Evolutionary conservation across 2,888 invertebrate genomes (phyloP), one percentile per base, ranked within the genome.

Genomic region (Dryocosmus kuriphilus): DNA sequence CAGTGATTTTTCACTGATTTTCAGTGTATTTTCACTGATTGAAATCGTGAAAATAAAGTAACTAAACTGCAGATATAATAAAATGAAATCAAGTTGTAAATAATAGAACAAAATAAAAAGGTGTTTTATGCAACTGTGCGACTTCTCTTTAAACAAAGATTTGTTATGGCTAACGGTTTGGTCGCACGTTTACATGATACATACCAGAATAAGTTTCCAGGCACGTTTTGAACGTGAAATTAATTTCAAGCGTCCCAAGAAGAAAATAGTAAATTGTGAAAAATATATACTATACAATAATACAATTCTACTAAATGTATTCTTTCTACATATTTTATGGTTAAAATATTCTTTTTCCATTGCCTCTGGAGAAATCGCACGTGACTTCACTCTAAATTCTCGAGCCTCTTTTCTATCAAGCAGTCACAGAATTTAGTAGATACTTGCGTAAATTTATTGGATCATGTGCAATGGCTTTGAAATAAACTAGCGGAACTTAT

Each of bases 111-210:
- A 67, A 67, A 67, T 46, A n/a, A 46, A 67, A 67, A 30, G 67
- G 11, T 57, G 9, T 46, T 67, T 67, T 30, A 71, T 71, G 71
- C 19, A 71, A 71, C 27, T 51, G 19, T 51, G 27, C 11, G 24
- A 46, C 46, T 19, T 71, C 1, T n/a, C 35, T 35, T 30, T 32
- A 14, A 60, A 60, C 8, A 46, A 51, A 30, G 30, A 30, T 51
- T 71, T 51, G 51, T 71, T 71, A 71, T 51, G 67, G 46, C 46
- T 46, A 71, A 71, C 71, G 71, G 71, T 71, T 71, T 51, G n/a
- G 51, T 11, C 27, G 71, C 51, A 71, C 16, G 46, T 27, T 67
- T 30, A 46, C 27, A 11, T 67, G 46, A 51, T 71, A 71, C 30
- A 71, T 27, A 30, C 41, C 9, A 30, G 71, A 71, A 71, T 51